Conservation (phyloP, 2,888 invertebrate species). For the Sclerodermus sp. region DNA sequence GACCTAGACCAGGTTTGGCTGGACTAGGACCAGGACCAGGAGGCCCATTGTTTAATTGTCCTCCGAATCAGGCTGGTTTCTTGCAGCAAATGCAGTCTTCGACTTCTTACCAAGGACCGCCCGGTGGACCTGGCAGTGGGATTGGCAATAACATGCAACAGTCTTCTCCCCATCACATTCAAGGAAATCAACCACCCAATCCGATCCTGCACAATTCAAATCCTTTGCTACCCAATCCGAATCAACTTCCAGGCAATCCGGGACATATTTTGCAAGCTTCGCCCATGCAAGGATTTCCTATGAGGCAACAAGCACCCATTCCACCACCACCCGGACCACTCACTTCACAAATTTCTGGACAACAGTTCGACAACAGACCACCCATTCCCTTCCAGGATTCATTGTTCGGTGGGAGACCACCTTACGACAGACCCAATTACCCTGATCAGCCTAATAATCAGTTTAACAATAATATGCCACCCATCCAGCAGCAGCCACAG, state of each 20-base stretch:
- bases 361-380: slow-evolving; percentile 40
- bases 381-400: slow-evolving; percentile 39
- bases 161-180: slow-evolving; percentile 21
- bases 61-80: slow-evolving; percentile 36
- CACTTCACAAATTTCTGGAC: not conserved
- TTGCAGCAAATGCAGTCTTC: slow-evolving; percentile 30
- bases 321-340: slow-evolving; percentile 27
- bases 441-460: slow-evolving; percentile 28
- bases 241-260: slow-evolving; percentile 16
- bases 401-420: slow-evolving; percentile 32
- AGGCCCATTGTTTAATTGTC: slow-evolving; percentile 17
- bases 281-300: slow-evolving; percentile 36
- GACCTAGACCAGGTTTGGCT: slow-evolving; percentile 23
- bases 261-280: slow-evolving; percentile 24
- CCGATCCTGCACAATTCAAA: slow-evolving; percentile 19
- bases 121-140: too few relatives aligned
- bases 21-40: too few relatives aligned
- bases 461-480: slow-evolving; percentile 30
- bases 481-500: slow-evolving; percentile 12
- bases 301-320: slow-evolving; percentile 28
- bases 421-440: slow-evolving; percentile 31
- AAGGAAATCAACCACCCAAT: slow-evolving; percentile 16
- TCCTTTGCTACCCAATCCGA: slow-evolving; percentile 17
- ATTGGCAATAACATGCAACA: slow-evolving; percentile 9
- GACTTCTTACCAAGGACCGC: slow-evolving; percentile 21